Base-by-base conservation (phyloP, 1,140 invertebrate species). In the Metaphire vulgaris region DNA sequence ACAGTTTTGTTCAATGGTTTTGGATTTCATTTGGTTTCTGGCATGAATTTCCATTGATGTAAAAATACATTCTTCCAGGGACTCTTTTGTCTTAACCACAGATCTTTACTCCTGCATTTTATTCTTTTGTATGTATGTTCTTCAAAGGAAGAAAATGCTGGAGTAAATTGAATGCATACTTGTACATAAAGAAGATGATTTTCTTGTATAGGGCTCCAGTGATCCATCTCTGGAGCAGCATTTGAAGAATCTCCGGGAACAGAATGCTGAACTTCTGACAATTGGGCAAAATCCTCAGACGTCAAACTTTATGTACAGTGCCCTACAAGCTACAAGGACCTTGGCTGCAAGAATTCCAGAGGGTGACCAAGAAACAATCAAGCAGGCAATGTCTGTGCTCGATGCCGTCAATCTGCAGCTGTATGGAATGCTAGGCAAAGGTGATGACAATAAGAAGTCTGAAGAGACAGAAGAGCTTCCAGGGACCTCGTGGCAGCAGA, bases 401-500 rank as follows among this genome's bases (percentile, higher is more conserved):
- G 41, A 56, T 56, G 41, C 41, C 6, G 41, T 56, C 21, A 56
- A 56, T 56, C 41, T 56, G 6, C 41, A 56, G 41, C 41, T 56
- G 41, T 56, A 56, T 56, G 41, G 41, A 56, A 56, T 56, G 41
- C 41, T 56, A 21, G 41, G 21, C 41, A 56, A 56, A 56, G 41
- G 41, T 56, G 41, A 21, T 56, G 41, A 56, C 41, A 56, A 21
- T 56, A 21, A 6, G 6, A 56, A 56, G 41, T 56, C 41, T 56
- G 41, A 56, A 56, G 41, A 56, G 41, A 56, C 41, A 56, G 41
- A 56, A 56, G 41, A 56, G 41, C n/a, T n/a, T n/a, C n/a, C n/a
- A n/a, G n/a, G n/a, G n/a, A n/a, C n/a, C n/a, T n/a, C n/a, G n/a
- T n/a, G n/a, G n/a, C n/a, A n/a, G n/a, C n/a, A n/a, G n/a, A n/a